Percentiles rank a stretch among this genome's conserved stretches.
These are phyloP conservation scores for Centruroides sculpturatus DNA, from an alignment of 1,140 invertebrate species.

Conservation along the genomic window DNA sequence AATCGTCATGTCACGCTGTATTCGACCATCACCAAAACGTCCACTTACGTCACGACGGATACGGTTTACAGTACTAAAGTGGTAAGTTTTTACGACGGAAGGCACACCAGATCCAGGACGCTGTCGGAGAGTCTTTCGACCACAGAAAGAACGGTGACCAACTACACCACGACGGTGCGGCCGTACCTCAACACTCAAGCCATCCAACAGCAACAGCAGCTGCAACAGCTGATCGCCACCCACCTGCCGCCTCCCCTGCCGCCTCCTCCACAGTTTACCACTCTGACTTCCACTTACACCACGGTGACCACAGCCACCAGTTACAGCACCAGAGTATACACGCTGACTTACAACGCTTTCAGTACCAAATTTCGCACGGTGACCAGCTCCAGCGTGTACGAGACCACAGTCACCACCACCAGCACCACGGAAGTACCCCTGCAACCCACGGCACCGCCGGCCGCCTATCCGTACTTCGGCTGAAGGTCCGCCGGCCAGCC, in stretches of 20 bases:
- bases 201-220: constrained; percentile 12
- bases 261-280: constrained; percentile 12
- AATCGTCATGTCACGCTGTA: constrained; percentile 17
- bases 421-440: constrained; percentile 12
- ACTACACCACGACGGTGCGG: constrained; percentile 19
- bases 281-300: constrained; percentile 16
- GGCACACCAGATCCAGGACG: constrained; percentile 21
- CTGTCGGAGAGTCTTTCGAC: constrained; percentile 19
- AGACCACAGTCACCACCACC: constrained; percentile 19
- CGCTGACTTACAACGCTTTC: constrained; percentile 22
- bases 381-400: constrained; percentile 18
- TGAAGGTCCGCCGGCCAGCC: not conserved
- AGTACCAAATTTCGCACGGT: constrained; percentile 22
- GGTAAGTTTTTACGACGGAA: constrained; percentile 24
- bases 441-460: constrained; percentile 9
- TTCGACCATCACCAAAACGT: constrained; percentile 20
- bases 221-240: constrained; percentile 12
- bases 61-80: constrained; percentile 24
- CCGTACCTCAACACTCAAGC: constrained; percentile 18
- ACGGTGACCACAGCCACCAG: constrained; percentile 20
- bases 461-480: constrained; percentile 8
- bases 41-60: constrained; percentile 20
- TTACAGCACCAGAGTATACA: constrained; percentile 19
- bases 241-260: constrained; percentile 2
- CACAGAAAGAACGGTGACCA: constrained; percentile 18